These are phyloP conservation scores for Xenopus laevis DNA, from an alignment of 2,113 vertebrate species.

Conservation along the genomic window DNA sequence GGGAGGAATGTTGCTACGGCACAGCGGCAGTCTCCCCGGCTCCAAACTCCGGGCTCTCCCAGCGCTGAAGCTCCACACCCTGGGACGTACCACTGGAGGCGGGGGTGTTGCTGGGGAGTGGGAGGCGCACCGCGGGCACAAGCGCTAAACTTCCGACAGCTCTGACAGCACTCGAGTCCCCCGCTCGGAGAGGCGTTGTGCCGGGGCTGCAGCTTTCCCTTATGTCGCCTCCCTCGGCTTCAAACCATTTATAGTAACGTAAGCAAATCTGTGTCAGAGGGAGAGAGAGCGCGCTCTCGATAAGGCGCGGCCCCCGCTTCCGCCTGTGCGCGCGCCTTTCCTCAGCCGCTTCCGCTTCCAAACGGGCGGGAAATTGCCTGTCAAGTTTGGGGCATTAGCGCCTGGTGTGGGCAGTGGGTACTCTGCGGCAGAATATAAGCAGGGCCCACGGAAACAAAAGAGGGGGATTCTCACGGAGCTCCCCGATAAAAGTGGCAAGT, in stretches of 20 bases:
- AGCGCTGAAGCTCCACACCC: conserved; percentile 36
- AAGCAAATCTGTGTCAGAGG: conserved; percentile 63
- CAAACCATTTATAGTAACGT: conserved; percentile 79
- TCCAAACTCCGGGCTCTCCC: conserved; percentile 32
- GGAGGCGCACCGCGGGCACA: conserved; percentile 8
- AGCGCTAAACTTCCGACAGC: conserved; percentile 13
- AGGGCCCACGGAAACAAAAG: not conserved
- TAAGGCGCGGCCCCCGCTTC: not conserved
- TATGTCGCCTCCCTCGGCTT: conserved; percentile 57
- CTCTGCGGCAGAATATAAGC: not conserved
- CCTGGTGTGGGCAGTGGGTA: not conserved
- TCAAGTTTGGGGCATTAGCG: not conserved
- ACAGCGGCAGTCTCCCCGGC: conserved; percentile 13
- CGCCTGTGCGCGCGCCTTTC: conserved; percentile 9
- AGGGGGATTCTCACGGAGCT: no score
- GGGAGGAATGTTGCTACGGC: not conserved
- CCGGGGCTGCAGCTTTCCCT: conserved; percentile 4
- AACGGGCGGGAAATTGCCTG: conserved; percentile 36
- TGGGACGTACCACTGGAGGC: conserved; percentile 33
- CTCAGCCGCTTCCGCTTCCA: conserved; percentile 28
- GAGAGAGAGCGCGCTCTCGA: conserved; percentile 27
- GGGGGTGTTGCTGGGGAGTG: not conserved
- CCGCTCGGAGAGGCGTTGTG: not conserved
- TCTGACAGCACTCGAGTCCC: not conserved
- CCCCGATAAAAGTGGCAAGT: not conserved